Evolutionary conservation across 2,888 invertebrate genomes (phyloP).

Genomic region (Caenorhabditis doughertyi): DNA sequence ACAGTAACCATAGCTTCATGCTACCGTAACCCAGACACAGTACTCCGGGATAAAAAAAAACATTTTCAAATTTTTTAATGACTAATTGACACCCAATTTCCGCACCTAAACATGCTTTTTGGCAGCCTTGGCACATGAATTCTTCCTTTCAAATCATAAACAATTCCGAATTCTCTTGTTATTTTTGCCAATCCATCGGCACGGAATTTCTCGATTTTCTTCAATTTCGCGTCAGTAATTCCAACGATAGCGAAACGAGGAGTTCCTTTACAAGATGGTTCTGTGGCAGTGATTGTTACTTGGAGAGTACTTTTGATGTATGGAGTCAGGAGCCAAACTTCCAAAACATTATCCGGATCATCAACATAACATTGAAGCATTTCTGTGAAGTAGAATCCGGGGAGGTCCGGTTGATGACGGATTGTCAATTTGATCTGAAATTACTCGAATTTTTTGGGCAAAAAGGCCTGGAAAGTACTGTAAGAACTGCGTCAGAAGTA

Average conservation of each 20-base stretch:
- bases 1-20: too few relatives aligned
- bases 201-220: slow-evolving; percentile 1
- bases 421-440: slow-evolving; percentile 22
- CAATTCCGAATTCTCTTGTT: slow-evolving; percentile 1
- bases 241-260: slow-evolving; percentile 19
- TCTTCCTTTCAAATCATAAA: not conserved
- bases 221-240: slow-evolving; percentile 3
- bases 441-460: not conserved
- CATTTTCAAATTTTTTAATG: too few relatives aligned
- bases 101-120: slow-evolving; percentile 14
- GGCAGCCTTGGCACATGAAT: slow-evolving; percentile 18
- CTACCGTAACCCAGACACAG: not conserved
- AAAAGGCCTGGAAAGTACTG: not conserved
- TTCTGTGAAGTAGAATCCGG: slow-evolving; percentile 26
- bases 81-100: not conserved
- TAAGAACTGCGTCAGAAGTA: too few relatives aligned
- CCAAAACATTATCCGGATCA: slow-evolving; percentile 38
- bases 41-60: not conserved
- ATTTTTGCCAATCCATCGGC: not conserved
- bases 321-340: slow-evolving; percentile 11
- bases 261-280: slow-evolving; percentile 25
- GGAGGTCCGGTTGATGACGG: not conserved
- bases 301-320: slow-evolving; percentile 28
- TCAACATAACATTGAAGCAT: slow-evolving; percentile 8
- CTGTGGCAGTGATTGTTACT: slow-evolving; percentile 18